phyloP scores from a whole-genome alignment of 2,888 invertebrate species.

The Desoria tigrina region DNA sequence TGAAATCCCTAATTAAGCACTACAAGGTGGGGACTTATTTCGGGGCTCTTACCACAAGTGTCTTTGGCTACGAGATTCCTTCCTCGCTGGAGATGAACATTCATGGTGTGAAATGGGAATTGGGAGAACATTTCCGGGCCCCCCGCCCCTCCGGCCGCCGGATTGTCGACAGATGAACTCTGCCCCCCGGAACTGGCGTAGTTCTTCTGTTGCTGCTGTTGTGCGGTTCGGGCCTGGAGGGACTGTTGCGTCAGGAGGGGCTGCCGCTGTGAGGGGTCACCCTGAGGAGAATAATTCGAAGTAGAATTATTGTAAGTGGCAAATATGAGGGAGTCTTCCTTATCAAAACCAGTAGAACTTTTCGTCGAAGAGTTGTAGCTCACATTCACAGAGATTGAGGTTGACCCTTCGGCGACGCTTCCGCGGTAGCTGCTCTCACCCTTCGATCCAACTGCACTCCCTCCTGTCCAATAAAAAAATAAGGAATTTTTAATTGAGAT shows the following conservation, averaged over 20 bases:
- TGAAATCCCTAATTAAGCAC: too few species aligned
- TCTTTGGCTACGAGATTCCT: conserved; percentile 89
- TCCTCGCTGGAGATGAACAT: conserved; percentile 84
- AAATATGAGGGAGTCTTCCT: conserved; percentile 16
- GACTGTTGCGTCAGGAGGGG: too few species aligned
- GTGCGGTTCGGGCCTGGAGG: not conserved
- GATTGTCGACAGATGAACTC: not conserved
- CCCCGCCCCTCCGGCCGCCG: not conserved
- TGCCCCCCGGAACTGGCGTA: not conserved
- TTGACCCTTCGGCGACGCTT: conserved; percentile 32
- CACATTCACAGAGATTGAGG: conserved; percentile 49
- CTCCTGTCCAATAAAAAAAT: conserved; percentile 20
- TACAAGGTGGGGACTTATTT: too few species aligned
- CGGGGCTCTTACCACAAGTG: conserved; percentile 88
- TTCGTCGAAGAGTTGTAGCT: conserved; percentile 35
- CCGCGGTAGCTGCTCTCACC: conserved; percentile 31
- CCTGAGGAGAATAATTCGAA: conserved; percentile 10
- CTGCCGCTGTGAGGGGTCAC: not conserved
- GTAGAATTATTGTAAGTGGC: conserved; percentile 2
- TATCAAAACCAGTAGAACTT: conserved; percentile 38
- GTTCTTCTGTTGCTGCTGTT: not conserved
- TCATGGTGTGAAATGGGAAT: conserved; percentile 82
- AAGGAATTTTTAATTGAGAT: not conserved
- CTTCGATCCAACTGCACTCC: conserved; percentile 36
- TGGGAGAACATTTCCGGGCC: conserved; percentile 22